Conservation (phyloP, 2,888 invertebrate species). For the Drosophila melanosoma region DNA sequence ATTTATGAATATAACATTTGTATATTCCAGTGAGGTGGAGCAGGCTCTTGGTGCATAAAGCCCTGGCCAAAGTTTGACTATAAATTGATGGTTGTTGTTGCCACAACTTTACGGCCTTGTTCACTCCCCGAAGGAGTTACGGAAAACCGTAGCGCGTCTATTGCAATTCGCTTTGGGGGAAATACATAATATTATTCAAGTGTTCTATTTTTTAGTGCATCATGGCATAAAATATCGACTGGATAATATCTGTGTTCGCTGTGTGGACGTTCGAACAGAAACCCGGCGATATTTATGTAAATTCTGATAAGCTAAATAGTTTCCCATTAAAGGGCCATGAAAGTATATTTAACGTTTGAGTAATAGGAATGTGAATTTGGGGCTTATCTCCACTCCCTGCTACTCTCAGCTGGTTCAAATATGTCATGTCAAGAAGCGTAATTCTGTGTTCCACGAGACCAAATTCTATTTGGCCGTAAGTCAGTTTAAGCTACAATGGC, state of each 20-base stretch:
- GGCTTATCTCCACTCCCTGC: not conserved
- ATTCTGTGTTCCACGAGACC: not conserved
- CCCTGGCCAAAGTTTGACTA: conserved; percentile 66
- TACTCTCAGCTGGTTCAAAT: not conserved
- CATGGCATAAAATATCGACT: conserved; percentile 64
- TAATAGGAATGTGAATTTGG: not conserved
- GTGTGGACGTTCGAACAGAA: not conserved
- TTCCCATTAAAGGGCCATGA: not conserved
- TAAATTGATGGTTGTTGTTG: conserved; percentile 57
- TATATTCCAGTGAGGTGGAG: conserved; percentile 57
- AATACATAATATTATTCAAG: conserved; percentile 57
- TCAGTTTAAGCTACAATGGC: conserved; percentile 4
- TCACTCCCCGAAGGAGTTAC: conserved; percentile 31
- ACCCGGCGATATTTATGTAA: not conserved
- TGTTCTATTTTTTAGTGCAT: conserved; percentile 55
- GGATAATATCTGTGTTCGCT: conserved; percentile 23
- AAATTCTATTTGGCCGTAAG: not conserved
- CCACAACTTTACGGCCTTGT: conserved; percentile 44
- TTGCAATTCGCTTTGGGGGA: conserved; percentile 54
- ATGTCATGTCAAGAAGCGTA: not conserved
- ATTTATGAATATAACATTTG: conserved; percentile 77
- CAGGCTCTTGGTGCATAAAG: conserved; percentile 26
- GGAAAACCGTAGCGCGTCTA: conserved; percentile 38
- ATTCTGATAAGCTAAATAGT: conserved; percentile 10
- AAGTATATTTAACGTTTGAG: not conserved